These are phyloP conservation scores for Aegithalos caudatus DNA, from an alignment of 2,113 vertebrate genomes.

Conservation along the genomic window DNA sequence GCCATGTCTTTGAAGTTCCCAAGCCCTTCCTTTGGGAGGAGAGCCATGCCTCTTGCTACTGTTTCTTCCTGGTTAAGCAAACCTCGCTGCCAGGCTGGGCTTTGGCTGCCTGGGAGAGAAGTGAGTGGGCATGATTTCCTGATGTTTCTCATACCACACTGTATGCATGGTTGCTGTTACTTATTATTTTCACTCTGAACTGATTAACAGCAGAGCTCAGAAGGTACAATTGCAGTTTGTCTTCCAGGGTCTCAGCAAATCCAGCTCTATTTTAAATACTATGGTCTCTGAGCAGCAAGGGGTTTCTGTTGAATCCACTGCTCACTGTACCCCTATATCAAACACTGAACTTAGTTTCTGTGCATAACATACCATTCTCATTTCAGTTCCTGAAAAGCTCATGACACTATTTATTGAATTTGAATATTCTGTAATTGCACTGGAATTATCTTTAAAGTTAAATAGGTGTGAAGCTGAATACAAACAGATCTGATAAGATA, in stretches of 20 bases:
- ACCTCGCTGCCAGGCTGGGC: neutral
- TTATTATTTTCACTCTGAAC: constrained; percentile 7
- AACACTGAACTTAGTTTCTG: neutral
- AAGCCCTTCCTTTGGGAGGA: neutral
- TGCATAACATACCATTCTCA: neutral
- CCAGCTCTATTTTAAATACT: neutral
- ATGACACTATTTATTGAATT: neutral
- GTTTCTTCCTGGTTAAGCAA: neutral
- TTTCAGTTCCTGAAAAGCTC: neutral
- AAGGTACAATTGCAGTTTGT: neutral
- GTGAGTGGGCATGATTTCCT: neutral
- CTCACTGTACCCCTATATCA: neutral
- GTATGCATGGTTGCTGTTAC: neutral
- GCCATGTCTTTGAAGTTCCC: neutral
- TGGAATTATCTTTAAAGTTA: neutral
- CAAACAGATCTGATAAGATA: neutral
- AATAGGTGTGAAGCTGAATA: neutral
- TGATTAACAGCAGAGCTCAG: constrained; percentile 31
- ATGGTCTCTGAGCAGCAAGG: neutral
- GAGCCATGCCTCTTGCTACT: neutral
- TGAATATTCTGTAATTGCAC: neutral
- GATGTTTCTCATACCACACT: neutral
- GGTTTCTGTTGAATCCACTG: neutral
- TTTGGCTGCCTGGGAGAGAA: neutral
- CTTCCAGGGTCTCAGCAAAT: neutral